Conservation (phyloP, 2,888 invertebrate genomes). For the Pyrrhosoma nymphula region DNA sequence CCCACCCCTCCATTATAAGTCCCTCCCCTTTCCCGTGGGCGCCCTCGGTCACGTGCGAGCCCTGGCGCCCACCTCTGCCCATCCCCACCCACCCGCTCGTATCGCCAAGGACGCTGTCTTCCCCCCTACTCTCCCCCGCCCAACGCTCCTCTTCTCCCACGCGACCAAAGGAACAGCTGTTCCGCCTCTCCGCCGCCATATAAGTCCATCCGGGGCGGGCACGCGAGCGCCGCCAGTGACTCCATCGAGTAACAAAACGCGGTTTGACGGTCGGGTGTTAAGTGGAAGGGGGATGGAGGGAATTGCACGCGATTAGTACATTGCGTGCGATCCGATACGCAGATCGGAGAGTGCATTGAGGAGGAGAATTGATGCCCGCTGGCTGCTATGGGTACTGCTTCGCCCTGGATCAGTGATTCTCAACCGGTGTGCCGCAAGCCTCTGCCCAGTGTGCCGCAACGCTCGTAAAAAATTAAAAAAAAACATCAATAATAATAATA, state of each 20-base stretch:
- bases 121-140: not conserved
- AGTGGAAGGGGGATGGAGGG: not conserved
- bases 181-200: not conserved
- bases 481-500: no score
- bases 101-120: not conserved
- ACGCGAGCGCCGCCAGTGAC: conserved; percentile 29
- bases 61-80: not conserved
- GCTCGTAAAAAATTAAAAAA: no score
- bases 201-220: conserved; percentile 59
- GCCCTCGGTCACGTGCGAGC: not conserved
- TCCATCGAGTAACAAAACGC: not conserved
- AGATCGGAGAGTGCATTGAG: no score
- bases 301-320: not conserved
- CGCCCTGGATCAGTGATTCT: no score
- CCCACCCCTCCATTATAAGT: not conserved
- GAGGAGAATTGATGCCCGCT: no score
- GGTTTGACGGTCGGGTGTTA: no score
- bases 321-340: not conserved
- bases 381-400: no score
- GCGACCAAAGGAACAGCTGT: not conserved
- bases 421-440: no score
- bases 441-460: no score
- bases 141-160: not conserved
- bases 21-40: not conserved
- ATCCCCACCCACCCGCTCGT: not conserved